phyloP scores from a whole-genome alignment of 2,113 vertebrate genomes.

The Cyanocitta stelleri region DNA sequence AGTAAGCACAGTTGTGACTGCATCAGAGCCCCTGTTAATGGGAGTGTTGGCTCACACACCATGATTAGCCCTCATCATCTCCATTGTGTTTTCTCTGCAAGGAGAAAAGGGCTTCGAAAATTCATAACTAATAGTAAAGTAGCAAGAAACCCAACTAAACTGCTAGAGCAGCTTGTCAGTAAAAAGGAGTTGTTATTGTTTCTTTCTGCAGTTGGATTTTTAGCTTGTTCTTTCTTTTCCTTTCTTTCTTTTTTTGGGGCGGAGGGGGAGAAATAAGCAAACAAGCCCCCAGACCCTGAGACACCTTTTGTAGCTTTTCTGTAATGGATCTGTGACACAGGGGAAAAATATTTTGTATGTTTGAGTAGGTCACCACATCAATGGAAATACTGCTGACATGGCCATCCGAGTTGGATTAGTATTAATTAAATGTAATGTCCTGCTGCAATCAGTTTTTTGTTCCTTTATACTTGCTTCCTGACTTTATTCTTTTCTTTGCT shows the following conservation, averaged over 20 bases:
- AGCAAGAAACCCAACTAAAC: background rate
- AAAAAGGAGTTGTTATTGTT: background rate
- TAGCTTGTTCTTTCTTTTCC: background rate
- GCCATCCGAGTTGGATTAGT: background rate
- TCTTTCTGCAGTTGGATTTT: background rate
- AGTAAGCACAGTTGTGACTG: background rate
- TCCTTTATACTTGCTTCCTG: background rate
- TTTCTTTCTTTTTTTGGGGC: too few species aligned
- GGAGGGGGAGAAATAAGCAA: background rate
- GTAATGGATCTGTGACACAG: background rate
- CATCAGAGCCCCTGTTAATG: background rate
- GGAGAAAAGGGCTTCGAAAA: background rate
- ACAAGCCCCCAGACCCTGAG: background rate
- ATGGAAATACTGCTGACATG: background rate
- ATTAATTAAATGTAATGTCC: background rate
- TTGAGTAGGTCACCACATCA: background rate
- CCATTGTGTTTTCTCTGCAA: background rate
- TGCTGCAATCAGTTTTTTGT: background rate
- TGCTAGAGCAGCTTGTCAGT: background rate
- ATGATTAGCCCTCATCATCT: background rate
- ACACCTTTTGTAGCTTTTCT: background rate
- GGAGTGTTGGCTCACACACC: background rate
- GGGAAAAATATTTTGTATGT: background rate
- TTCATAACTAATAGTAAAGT: background rate
- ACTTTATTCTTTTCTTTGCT: background rate